Percentiles rank a stretch among this genome's conserved stretches.
Conservation (phyloP, 1,140 invertebrate genomes). For the Leguminivora glycinivorella region DNA sequence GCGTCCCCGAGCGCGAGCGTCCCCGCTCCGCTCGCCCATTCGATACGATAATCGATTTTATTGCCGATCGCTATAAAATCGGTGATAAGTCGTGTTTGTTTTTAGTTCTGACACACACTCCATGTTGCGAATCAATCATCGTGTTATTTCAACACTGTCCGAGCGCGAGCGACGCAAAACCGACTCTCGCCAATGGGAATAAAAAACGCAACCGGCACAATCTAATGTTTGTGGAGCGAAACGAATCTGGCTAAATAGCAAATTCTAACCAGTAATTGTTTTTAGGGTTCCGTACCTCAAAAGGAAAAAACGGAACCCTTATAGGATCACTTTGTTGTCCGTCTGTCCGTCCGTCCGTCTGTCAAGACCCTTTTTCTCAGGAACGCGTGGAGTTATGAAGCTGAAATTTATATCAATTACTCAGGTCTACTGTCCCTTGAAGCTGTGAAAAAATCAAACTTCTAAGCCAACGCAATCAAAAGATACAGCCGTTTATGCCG, state of each 20-base stretch:
- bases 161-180: constrained; percentile 36
- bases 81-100: constrained; percentile 55
- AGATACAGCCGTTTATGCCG: no score
- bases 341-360: no score
- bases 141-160: constrained; percentile 53
- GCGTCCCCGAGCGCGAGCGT: constrained; percentile 57
- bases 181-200: constrained; percentile 44
- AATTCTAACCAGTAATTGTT: constrained; percentile 6
- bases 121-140: constrained; percentile 58
- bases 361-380: no score
- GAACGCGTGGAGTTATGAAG: no score
- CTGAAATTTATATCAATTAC: no score
- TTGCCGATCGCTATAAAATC: constrained; percentile 69
- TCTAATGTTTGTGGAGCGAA: constrained; percentile 6
- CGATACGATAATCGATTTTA: constrained; percentile 73
- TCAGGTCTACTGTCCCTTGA: no score
- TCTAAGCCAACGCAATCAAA: no score
- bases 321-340: no score
- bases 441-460: no score
- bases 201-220: neutral
- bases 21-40: constrained; percentile 37
- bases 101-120: constrained; percentile 41
- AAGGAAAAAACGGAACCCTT: no score
- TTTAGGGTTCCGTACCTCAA: no score
- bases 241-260: constrained; percentile 11